Evolutionary conservation across 2,113 vertebrate species (phyloP).

Genomic region (Erythrocercus mccallii): DNA sequence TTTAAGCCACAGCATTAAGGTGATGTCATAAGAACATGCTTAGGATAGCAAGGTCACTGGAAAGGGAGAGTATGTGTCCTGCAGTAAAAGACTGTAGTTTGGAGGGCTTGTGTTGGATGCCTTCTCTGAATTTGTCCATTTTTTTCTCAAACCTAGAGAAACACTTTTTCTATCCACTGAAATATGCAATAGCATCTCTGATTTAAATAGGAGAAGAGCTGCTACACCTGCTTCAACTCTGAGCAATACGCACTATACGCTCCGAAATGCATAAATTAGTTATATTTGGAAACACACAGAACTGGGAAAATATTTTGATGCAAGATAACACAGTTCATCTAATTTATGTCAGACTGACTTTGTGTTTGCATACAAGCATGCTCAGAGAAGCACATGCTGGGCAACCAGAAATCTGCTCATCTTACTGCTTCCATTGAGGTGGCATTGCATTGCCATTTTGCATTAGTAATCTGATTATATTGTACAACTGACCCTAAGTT

Average conservation of each 20-base stretch:
- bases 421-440: not conserved
- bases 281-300: not conserved
- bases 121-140: not conserved
- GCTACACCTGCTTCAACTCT: not conserved
- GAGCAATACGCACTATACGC: not conserved
- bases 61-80: slow-evolving; percentile 29
- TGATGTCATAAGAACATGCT: slow-evolving; percentile 70
- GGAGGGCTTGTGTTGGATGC: not conserved
- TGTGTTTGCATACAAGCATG: not conserved
- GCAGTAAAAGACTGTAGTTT: not conserved
- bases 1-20: slow-evolving; percentile 61
- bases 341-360: not conserved
- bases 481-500: not conserved
- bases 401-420: not conserved
- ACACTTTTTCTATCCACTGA: not conserved
- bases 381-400: not conserved
- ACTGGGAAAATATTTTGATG: not conserved
- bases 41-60: slow-evolving; percentile 62
- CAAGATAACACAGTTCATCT: not conserved
- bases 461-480: not conserved
- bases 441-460: not conserved
- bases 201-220: not conserved
- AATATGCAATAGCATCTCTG: not conserved
- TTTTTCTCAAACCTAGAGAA: not conserved
- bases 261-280: not conserved